Evolutionary conservation across 2,888 invertebrate species (phyloP).

Genomic region (Augiades crinisus): DNA sequence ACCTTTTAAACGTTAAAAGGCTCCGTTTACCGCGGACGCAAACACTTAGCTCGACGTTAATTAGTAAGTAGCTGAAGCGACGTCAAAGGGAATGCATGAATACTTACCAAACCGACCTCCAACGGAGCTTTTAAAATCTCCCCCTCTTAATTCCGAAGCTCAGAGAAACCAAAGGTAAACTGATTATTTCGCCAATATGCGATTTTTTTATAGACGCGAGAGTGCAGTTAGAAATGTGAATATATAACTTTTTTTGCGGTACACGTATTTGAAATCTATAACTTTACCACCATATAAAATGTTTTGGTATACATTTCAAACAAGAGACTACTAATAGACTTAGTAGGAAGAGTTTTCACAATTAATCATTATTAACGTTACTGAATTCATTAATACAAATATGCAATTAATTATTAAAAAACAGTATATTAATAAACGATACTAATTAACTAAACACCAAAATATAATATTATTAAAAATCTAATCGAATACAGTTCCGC

Average conservation of each 20-base stretch:
- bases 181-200: conserved; percentile 73
- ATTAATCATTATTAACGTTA: too few species aligned
- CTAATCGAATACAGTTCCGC: too few species aligned
- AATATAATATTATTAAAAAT: too few species aligned
- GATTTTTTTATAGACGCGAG: conserved; percentile 48
- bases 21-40: conserved; percentile 79
- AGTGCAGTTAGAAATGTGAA: conserved; percentile 24
- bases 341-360: too few species aligned
- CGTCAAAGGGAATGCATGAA: conserved; percentile 82
- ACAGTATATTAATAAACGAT: too few species aligned
- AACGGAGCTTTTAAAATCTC: conserved; percentile 75
- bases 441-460: too few species aligned
- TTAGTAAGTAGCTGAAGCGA: conserved; percentile 77
- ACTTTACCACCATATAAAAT: too few species aligned
- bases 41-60: conserved; percentile 79
- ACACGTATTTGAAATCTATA: conserved; percentile 2
- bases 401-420: too few species aligned
- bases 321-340: too few species aligned
- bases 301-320: too few species aligned
- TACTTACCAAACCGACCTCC: conserved; percentile 71
- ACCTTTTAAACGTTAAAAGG: conserved; percentile 79
- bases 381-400: too few species aligned
- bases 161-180: conserved; percentile 76
- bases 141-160: conserved; percentile 67
- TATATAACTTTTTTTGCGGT: conserved; percentile 15